These are phyloP conservation scores for Cheilinus undulatus DNA, from an alignment of 2,113 vertebrate genomes.

Conservation along the genomic window DNA sequence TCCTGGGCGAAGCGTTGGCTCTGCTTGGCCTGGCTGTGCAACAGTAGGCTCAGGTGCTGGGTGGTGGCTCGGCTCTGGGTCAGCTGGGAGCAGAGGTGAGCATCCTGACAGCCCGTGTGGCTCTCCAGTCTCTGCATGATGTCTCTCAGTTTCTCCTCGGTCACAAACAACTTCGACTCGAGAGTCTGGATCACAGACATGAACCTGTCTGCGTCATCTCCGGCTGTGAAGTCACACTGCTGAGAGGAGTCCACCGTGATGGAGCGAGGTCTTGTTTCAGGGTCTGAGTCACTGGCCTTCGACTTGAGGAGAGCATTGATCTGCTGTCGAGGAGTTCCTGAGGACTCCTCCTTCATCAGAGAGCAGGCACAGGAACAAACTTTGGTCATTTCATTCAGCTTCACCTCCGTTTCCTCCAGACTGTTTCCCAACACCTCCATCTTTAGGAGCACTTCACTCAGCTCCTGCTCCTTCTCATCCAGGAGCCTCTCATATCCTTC, in stretches of 20 bases:
- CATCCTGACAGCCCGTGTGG: conserved; percentile 80
- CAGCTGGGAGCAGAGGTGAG: conserved; percentile 82
- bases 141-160: conserved; percentile 92
- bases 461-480: conserved; percentile 88
- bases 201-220: conserved; percentile 84
- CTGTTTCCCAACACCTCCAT: conserved; percentile 88
- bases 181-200: conserved; percentile 90
- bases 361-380: conserved; percentile 36
- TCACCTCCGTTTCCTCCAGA: conserved; percentile 88
- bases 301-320: conserved; percentile 25
- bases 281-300: conserved; percentile 65
- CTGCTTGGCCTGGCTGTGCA: conserved; percentile 87
- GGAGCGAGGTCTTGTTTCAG: conserved; percentile 37
- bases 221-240: conserved; percentile 57
- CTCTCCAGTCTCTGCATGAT: conserved; percentile 88
- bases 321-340: conserved; percentile 52
- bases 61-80: conserved; percentile 84
- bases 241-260: conserved; percentile 80
- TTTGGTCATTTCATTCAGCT: conserved; percentile 74
- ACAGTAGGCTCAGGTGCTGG: conserved; percentile 84
- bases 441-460: conserved; percentile 90
- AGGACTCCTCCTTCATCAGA: conserved; percentile 49
- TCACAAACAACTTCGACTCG: conserved; percentile 91
- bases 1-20: conserved; percentile 68
- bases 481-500: conserved; percentile 86